Base-by-base conservation (phyloP, 92 coral and sea anemone species). In the Epizoanthus scotinus region DNA sequence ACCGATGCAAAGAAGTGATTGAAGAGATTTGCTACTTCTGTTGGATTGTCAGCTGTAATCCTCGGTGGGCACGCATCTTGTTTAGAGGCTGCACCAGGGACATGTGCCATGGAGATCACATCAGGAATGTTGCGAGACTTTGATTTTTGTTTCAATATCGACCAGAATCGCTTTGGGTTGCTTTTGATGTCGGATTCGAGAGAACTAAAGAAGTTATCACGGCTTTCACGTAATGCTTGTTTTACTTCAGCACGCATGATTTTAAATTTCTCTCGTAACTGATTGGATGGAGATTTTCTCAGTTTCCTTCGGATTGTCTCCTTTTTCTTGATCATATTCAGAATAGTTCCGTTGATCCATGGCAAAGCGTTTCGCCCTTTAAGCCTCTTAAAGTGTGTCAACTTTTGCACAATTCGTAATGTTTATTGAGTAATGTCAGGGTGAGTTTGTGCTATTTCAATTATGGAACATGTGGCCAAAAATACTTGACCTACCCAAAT, bases 281-380 rank as follows among this genome's bases (percentile, higher is more conserved):
- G n/a, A n/a, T 52, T 27, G 29, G 70, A 57, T n/a, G 87, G 15
- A 2, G 73, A 74, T 36, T 65, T 62, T 70, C 84, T 89, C 14
- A 81, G 65, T 57, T 89, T 89, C 53, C 69, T 63, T 34, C 92
- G 81, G 0, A 78, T 71, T 18, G 89, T 28, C 8, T 88, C 84
- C 73, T 34, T 84, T 81, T 88, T 88, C 86, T 62, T 88, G 26
- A 86, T 82, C 21, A 71, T 68, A 57, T 90, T 65, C 21, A 83
- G 50, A 52, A 90, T 73, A n/a, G 85, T 49, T 14, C 86, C 85
- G 38, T 83, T 79, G 14, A 86, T 79, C 90, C 93, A 89, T 4
- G 93, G 90, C 19, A 83, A 66, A 0, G 88, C 83, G 40, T 86
- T 89, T 38, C 74, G 57, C 10, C 84, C 86, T n/a, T n/a, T n/a